These are phyloP conservation scores for Thumatha senex DNA, from an alignment of 2,888 invertebrate species.

Conservation along the genomic window DNA sequence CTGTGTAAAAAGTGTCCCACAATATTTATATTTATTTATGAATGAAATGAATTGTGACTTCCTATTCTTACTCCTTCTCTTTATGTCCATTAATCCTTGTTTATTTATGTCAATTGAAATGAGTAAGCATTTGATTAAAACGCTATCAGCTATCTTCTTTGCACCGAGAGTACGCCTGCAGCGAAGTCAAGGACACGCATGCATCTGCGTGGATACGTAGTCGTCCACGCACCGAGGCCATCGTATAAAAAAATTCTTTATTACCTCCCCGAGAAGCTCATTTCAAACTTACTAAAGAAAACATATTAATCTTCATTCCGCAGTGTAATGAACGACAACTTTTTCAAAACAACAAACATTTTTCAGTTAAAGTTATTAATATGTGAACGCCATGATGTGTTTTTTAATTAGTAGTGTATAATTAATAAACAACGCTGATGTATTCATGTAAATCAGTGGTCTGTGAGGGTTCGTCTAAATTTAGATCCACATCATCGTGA, in stretches of 20 bases:
- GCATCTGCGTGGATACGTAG: constrained; percentile 44
- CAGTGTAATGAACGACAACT: too few relatives aligned
- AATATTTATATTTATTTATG: too few relatives aligned
- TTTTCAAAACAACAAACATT: too few relatives aligned
- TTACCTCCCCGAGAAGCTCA: constrained; percentile 25
- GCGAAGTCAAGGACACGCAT: constrained; percentile 49
- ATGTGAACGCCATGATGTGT: background rate
- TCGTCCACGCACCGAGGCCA: constrained; percentile 38
- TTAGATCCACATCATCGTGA: background rate
- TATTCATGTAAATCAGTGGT: constrained; percentile 8
- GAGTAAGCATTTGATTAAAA: background rate
- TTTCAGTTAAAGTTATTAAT: background rate
- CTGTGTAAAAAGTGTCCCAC: too few relatives aligned
- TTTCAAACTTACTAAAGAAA: constrained; percentile 19
- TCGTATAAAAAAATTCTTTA: constrained; percentile 44
- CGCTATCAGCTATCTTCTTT: constrained; percentile 28
- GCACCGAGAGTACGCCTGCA: constrained; percentile 22
- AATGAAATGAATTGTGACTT: too few relatives aligned
- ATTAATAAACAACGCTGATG: constrained; percentile 4
- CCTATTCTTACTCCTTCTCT: too few relatives aligned
- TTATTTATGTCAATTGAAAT: too few relatives aligned
- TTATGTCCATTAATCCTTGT: too few relatives aligned
- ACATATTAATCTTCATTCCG: constrained; percentile 8
- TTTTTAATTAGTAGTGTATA: background rate
- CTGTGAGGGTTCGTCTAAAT: constrained; percentile 2